Conservation (phyloP, 1,140 invertebrate genomes). For the Planococcus citri region DNA sequence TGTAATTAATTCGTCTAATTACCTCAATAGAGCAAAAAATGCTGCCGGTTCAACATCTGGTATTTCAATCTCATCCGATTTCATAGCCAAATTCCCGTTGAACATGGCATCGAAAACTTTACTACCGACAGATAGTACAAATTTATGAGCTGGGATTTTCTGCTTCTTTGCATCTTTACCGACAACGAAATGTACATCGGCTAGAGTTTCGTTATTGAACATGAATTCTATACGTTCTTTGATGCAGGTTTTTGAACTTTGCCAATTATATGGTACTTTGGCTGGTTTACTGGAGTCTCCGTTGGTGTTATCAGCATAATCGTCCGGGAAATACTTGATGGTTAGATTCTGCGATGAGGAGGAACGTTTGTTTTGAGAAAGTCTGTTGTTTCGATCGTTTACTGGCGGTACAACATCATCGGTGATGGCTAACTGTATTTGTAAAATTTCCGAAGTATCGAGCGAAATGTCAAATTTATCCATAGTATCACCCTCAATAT, state of each 20-base stretch:
- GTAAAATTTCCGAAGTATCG: too few relatives aligned
- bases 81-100: slow-evolving; percentile 55
- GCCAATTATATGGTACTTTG: slow-evolving; percentile 20
- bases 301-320: background rate
- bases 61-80: slow-evolving; percentile 59
- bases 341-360: background rate
- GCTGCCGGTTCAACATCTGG: slow-evolving; percentile 74
- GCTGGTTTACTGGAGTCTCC: background rate
- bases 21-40: slow-evolving; percentile 52
- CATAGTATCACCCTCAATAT: too few relatives aligned
- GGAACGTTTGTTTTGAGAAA: background rate
- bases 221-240: slow-evolving; percentile 58
- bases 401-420: too few relatives aligned
- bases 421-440: too few relatives aligned
- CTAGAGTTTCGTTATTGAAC: slow-evolving; percentile 67
- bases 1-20: slow-evolving; percentile 34
- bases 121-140: slow-evolving; percentile 67
- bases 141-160: slow-evolving; percentile 70
- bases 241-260: slow-evolving; percentile 13
- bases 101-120: slow-evolving; percentile 83
- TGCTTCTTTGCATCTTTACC: slow-evolving; percentile 54
- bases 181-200: slow-evolving; percentile 68
- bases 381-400: background rate
- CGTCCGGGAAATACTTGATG: background rate
- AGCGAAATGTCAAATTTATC: too few relatives aligned